A percentile compares a stretch with the other conserved stretches of the same genome.
phyloP scores from a whole-genome alignment of 1,140 invertebrate genomes.

The Formica selysi region DNA sequence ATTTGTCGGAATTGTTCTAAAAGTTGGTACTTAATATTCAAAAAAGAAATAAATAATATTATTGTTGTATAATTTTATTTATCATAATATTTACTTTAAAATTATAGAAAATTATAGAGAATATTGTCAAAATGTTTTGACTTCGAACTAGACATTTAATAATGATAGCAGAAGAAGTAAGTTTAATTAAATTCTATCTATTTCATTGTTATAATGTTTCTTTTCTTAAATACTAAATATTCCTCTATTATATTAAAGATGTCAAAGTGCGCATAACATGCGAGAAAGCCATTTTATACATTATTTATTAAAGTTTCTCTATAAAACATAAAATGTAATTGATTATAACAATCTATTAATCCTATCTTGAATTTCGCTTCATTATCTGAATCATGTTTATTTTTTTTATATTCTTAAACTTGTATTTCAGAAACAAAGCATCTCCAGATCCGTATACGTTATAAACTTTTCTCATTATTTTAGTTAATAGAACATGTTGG shows the following conservation, averaged over 20 bases:
- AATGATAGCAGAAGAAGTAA: neutral
- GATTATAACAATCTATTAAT: constrained; percentile 11
- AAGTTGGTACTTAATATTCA: neutral
- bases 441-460: constrained; percentile 35
- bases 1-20: too few relatives aligned
- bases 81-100: neutral
- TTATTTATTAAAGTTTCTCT: constrained; percentile 20
- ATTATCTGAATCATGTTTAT: constrained; percentile 10
- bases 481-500: constrained; percentile 37
- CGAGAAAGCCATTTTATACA: neutral
- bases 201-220: neutral
- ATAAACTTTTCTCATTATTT: constrained; percentile 61
- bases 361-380: neutral
- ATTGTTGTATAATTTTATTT: neutral
- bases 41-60: neutral
- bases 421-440: constrained; percentile 42
- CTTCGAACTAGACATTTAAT: neutral
- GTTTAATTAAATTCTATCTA: neutral
- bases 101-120: neutral
- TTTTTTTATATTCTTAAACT: constrained; percentile 47
- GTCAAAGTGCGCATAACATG: neutral
- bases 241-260: neutral
- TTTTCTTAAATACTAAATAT: neutral
- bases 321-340: neutral
- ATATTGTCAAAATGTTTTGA: constrained; percentile 3